Evolutionary conservation across 2,113 vertebrate species (phyloP).

Genomic region (Chaetops frenatus): DNA sequence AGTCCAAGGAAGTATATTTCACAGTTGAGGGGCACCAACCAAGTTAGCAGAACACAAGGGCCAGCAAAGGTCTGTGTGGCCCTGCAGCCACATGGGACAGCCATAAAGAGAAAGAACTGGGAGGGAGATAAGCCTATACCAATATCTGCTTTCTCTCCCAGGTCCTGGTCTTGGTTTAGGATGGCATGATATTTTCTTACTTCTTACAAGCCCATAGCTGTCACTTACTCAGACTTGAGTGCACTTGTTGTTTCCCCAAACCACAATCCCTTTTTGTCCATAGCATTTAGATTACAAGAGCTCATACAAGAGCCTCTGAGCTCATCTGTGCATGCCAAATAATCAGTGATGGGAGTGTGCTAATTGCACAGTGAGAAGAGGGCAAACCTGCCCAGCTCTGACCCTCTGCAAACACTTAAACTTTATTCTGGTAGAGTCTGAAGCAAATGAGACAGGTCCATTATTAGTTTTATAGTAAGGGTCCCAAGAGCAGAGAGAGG

Average conservation of each 20-base stretch:
- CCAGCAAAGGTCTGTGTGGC: not conserved
- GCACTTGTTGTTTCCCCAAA: not conserved
- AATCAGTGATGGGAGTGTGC: not conserved
- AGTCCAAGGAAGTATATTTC: not conserved
- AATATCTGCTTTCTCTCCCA: not conserved
- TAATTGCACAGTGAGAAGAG: not conserved
- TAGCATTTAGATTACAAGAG: not conserved
- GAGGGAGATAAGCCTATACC: not conserved
- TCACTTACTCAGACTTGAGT: not conserved
- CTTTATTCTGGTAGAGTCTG: not conserved
- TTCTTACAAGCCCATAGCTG: not conserved
- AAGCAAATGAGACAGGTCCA: not conserved
- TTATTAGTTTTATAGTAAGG: not conserved
- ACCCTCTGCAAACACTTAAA: not conserved
- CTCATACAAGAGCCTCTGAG: not conserved
- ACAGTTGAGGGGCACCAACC: not conserved
- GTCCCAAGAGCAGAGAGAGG: not conserved
- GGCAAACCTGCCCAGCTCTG: not conserved
- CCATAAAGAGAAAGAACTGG: not conserved
- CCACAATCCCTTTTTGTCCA: not conserved
- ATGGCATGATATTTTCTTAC: not conserved
- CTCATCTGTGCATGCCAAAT: not conserved
- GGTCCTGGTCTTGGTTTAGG: not conserved
- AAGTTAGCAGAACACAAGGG: not conserved
- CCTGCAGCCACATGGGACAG: not conserved